Evolutionary conservation across 2,888 invertebrate genomes (phyloP), one percentile per base, ranked within the genome.

Genomic region (Azorinus chamasolen): DNA sequence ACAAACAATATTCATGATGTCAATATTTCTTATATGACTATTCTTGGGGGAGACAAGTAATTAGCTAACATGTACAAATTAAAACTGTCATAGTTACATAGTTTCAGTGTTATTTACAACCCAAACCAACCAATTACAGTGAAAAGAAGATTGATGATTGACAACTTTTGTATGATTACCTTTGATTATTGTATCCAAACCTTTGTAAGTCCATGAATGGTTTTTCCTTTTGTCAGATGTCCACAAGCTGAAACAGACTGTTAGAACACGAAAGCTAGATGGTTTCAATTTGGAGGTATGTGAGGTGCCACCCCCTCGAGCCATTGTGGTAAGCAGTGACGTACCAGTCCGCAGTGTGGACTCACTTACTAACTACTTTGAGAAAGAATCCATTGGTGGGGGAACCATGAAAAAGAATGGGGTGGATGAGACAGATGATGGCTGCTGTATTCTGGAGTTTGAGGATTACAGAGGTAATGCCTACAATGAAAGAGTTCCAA

Each of bases 401-500:
- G 80, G 80, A 22, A 53, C 62, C n/a, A 51, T 80, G n/a, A 72
- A 69, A 45, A 74, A 74, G 22, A 61, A 73, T 43, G 50, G 65
- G 4, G 59, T 73, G 22, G 62, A 64, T 14, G 72, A 73, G 51
- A 76, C 76, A 22, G 80, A 76, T 22, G 80, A 80, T 58, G 80
- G 80, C 2, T 80, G 72, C 16, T 62, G 50, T 32, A 43, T 80
- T 6, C 45, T 80, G 39, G 80, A 80, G 53, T 80, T 80, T 63
- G 66, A 70, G 20, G 70, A 76, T 39, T 32, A 46, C 16, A 76
- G 48, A 66, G 71, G 80, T 80, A 53, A 32, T 6, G 32, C 10
- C 32, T 32, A 32, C 10, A 10, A 10, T 32, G 32, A 10, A 6
- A 32, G 5, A 32, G 32, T 32, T n/a, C n/a, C n/a, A n/a, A n/a